Evolutionary conservation across 2,888 invertebrate species (phyloP), one percentile per base, ranked within the genome.

Genomic region (Nebria salina): DNA sequence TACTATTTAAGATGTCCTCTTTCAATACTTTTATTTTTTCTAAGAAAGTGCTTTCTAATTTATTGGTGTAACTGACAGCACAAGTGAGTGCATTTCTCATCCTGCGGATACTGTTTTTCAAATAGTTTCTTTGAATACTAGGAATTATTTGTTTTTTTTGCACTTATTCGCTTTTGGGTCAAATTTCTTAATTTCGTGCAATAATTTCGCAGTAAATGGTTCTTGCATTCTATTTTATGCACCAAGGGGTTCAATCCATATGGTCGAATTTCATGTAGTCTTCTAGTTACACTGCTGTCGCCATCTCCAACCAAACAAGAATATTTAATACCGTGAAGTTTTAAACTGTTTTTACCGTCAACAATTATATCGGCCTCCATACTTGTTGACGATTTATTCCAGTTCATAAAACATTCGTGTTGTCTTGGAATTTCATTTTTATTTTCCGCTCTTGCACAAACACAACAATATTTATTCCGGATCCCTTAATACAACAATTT

Each of bases 161-260:
- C 26, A 76, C 76, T 76, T 9, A 65, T 68, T 41, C 26, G 20
- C 41, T 68, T 79, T 42, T 66, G 26, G 1, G 75, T 66, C 13
- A 81, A 65, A 5, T 25, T 68, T 9, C 72, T n/a, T 34, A 81
- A 43, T 13, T 68, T 65, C 6, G 54, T 72, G 26, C 81, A 75
- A 43, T 76, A 77, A 66, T 82, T 82, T 7, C 82, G 13, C 13
- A 78, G 41, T 25, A 82, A 77, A 74, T 82, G 82, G 64, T 78
- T 82, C 1, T 11, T 64, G 68, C 82, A 82, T 41, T 82, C 77
- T 42, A 78, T 76, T 78, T 82, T 82, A 42, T 82, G 43, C 2
- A 82, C 82, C 25, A 75, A n/a, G 2, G 54, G 65, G 70, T 77
- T 72, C 26, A 25, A 65, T 72, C 65, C 65, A 26, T 82, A 82